Base-by-base conservation (phyloP, 35 echinoderm and acorn worm genomes). In the Hemicentrotus pulcherrimus region DNA sequence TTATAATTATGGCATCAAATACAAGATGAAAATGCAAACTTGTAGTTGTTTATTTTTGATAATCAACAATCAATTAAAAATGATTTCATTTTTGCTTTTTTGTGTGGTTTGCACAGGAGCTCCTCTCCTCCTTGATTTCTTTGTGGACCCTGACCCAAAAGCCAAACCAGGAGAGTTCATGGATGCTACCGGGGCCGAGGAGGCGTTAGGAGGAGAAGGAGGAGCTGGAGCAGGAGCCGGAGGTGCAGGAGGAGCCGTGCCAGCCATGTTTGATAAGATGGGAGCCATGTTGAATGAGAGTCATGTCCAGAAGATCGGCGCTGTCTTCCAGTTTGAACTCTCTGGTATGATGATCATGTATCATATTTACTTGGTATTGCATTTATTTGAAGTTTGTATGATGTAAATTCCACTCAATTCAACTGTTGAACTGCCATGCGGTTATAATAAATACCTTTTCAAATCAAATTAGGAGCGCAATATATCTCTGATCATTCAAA, bases 81-180 rank as follows among this genome's bases (percentile, higher is more conserved):
- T 41, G 1, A 41, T 41, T 41, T n/a, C n/a, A n/a, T 41, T 41
- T 41, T 41, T 41, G 35, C 35, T n/a, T n/a, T n/a, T n/a, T n/a
- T n/a, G n/a, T n/a, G n/a, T 41, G 35, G 4, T 90, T 90, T 28
- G 4, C 46, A 24, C 88, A 99, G 98, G 98, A 9, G 48, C 94
- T 50, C 89, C 95, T 31, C 95, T 99, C 31, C 95, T 98, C 58
- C 98, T 97, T 86, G 98, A 99, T 59, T 99, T 98, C 93, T 99
- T 99, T 85, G 87, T 97, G 86, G 97, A 97, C 18, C n/a, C 95
- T 6, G 96, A 97, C 86, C 94, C 94, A 0, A 92, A 58, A 13
- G 48, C 91, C 32, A 50, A 78, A 96, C 85, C 86, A 94, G 91
- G 65, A 31, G 92, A 94, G 31, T 46, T 50, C 31, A 32, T 78